Percentiles rank a stretch among this genome's conserved stretches.
These are phyloP conservation scores for Huso huso DNA, from an alignment of 2,797 vertebrate species.

Conservation along the genomic window DNA sequence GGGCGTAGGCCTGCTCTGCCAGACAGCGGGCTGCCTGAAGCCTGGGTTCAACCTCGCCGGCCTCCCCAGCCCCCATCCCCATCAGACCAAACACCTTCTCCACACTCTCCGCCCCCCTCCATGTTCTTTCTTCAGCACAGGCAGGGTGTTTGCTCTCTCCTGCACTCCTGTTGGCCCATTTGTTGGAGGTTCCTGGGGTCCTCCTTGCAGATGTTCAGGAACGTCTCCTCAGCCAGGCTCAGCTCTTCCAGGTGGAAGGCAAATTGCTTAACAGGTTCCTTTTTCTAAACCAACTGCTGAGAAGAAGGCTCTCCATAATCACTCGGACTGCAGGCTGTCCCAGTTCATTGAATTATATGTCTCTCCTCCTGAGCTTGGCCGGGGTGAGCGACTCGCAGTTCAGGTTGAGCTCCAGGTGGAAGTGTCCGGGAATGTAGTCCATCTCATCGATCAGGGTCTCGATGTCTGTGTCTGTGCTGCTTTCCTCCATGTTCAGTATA, in stretches of 20 bases:
- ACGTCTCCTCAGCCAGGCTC: conserved; percentile 64
- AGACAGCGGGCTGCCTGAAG: conserved; percentile 70
- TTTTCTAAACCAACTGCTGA: too few relatives aligned
- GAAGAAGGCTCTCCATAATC: too few relatives aligned
- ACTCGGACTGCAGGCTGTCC: conserved; percentile 64
- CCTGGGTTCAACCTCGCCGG: conserved; percentile 36
- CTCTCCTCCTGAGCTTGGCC: conserved; percentile 53
- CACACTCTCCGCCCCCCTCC: conserved; percentile 63
- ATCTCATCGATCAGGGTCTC: conserved; percentile 72
- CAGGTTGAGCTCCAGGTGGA: conserved; percentile 76
- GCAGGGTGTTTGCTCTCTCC: too few relatives aligned
- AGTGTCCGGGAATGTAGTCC: conserved; percentile 83
- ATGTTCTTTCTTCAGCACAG: conserved; percentile 62
- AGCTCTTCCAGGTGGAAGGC: conserved; percentile 77
- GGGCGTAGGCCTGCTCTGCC: conserved; percentile 76
- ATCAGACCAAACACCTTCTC: conserved; percentile 69
- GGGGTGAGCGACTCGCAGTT: conserved; percentile 70
- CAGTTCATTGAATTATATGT: too few relatives aligned
- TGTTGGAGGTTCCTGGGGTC: conserved; percentile 74
- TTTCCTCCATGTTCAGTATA: conserved; percentile 43
- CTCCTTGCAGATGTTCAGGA: conserved; percentile 67
- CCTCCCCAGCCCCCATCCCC: conserved; percentile 47
- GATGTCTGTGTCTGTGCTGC: conserved; percentile 53
- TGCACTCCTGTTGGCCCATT: too few relatives aligned
- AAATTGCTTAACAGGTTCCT: too few relatives aligned